Conservation (phyloP, 2,888 invertebrate genomes). For the Scaptomyza tumidula region DNA sequence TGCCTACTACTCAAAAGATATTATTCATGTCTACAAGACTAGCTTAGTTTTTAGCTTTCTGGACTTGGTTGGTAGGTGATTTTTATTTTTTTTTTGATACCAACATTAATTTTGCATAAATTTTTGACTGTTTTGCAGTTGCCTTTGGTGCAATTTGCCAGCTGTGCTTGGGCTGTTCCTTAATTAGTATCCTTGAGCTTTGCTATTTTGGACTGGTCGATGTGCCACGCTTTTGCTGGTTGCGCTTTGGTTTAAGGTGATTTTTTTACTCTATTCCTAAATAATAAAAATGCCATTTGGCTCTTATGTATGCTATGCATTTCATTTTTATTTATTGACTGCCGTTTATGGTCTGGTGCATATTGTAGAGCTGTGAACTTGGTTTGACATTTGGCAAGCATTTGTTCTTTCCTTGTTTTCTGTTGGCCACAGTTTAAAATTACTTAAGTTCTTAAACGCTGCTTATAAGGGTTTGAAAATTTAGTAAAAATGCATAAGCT, state of each 20-base stretch:
- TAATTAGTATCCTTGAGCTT: conserved; percentile 84
- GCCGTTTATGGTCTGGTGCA: conserved; percentile 45
- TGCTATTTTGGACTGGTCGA: conserved; percentile 81
- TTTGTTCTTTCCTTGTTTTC: conserved; percentile 24
- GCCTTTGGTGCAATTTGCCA: conserved; percentile 85
- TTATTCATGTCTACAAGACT: conserved; percentile 83
- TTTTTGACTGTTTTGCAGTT: conserved; percentile 67
- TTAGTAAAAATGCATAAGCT: not conserved
- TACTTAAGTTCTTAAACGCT: not conserved
- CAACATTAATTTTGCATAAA: not conserved
- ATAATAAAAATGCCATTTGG: conserved; percentile 28
- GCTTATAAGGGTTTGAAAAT: not conserved
- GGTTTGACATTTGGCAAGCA: conserved; percentile 49
- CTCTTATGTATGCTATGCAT: conserved; percentile 14
- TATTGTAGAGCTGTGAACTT: conserved; percentile 40
- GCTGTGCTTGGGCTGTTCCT: conserved; percentile 85
- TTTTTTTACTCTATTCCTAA: conserved; percentile 9
- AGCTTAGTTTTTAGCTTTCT: conserved; percentile 84
- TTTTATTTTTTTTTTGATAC: not conserved
- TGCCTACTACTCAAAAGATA: conserved; percentile 80
- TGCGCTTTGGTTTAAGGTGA: conserved; percentile 10
- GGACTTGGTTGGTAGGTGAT: conserved; percentile 84
- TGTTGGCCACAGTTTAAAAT: conserved; percentile 11
- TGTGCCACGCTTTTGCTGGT: conserved; percentile 65
- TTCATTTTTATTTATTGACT: conserved; percentile 26